Base-by-base conservation (phyloP, 2,888 invertebrate species). In the Elegia similella region DNA sequence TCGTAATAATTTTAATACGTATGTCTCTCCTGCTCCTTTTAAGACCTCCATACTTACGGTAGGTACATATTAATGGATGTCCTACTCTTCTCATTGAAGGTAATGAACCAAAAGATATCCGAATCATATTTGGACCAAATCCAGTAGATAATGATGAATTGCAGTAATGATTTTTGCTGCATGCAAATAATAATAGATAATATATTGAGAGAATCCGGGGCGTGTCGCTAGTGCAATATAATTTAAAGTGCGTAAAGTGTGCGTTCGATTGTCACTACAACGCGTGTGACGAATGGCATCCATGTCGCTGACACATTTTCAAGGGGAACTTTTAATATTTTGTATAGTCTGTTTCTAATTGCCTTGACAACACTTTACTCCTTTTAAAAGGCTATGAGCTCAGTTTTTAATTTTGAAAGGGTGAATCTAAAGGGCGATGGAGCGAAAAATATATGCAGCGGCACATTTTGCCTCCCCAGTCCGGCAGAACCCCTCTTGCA, bases 291-390 rank as follows among this genome's bases (percentile, higher is more conserved):
- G 78, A 82, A 84, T 81, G 74, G 72, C 57, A 59, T 65, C 67
- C 63, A 61, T 82, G 81, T 68, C 65, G 64, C 62, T 70, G 77
- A 78, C 82, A 80, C 69, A 72, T 75, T 73, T 63, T 62, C 72
- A 68, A 75, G 81, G 85, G 84, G 80, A 74, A 75, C 71, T 80
- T 85, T 86, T 84, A 84, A 84, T 83, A 85, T 81, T 83, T 82
- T 80, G 76, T 76, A 50, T 50, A 76, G 79, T 80, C 84, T 85
- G 85, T 80, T 82, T 79, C 80, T 83, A 86, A 86, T 85, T 84
- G 84, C 83, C 72, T 59, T 67, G 62, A 72, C 75, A 76, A 76
- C 73, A 73, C 69, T 77, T 68, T 64, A 65, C 56, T 67, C 63
- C 64, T 67, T 73, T 76, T 72, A 69, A 76, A 78, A 75, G 62